phyloP scores from a whole-genome alignment of 2,797 vertebrate genomes.

The Rhinella marina region DNA sequence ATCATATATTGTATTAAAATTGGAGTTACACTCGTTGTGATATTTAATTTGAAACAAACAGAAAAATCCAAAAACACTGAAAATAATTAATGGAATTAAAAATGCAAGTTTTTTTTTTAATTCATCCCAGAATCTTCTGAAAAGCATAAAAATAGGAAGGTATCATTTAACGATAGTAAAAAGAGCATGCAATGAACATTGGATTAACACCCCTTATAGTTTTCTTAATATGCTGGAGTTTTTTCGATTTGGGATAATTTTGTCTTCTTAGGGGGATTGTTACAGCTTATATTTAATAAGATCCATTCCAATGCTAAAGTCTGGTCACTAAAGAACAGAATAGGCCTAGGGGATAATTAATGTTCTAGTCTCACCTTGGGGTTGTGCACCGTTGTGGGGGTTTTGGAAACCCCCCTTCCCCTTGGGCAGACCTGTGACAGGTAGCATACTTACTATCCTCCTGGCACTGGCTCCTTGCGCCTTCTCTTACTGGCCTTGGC shows the following conservation, averaged over 20 bases:
- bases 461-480: no score
- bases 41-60: conserved; percentile 58
- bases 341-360: no score
- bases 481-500: no score
- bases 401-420: no score
- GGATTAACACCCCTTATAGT: not conserved
- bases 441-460: no score
- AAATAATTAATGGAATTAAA: conserved; percentile 47
- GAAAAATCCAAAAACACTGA: conserved; percentile 31
- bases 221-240: not conserved
- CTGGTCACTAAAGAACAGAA: no score
- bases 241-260: not conserved
- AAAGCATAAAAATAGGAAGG: conserved; percentile 11
- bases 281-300: not conserved
- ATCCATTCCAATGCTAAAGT: no score
- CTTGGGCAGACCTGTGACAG: no score
- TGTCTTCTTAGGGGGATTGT: not conserved
- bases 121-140: not conserved
- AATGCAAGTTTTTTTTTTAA: conserved; percentile 11
- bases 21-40: conserved; percentile 19
- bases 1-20: conserved; percentile 51
- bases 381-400: no score
- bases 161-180: not conserved
- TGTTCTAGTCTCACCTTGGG: no score
- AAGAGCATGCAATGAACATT: not conserved